These are phyloP conservation scores for Zaprionus ghesquierei DNA, from an alignment of 1,140 invertebrate species.

Conservation along the genomic window DNA sequence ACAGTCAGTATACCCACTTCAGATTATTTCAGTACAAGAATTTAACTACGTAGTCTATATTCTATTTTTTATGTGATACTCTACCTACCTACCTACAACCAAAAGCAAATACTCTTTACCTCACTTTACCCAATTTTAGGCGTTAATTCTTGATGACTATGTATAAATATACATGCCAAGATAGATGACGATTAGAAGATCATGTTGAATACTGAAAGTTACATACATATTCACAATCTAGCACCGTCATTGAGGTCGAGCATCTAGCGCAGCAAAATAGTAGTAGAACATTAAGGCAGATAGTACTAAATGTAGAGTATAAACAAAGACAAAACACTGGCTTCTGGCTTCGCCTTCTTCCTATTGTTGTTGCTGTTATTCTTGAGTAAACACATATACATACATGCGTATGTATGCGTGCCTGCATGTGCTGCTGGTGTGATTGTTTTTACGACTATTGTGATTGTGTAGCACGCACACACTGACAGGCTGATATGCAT, in stretches of 20 bases:
- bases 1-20: background rate
- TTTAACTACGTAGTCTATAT: background rate
- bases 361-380: conserved; percentile 21
- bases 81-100: background rate
- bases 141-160: background rate
- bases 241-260: background rate
- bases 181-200: background rate
- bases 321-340: conserved; percentile 29
- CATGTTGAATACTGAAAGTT: background rate
- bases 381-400: background rate
- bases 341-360: conserved; percentile 14
- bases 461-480: background rate
- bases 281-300: background rate
- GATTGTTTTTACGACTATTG: conserved; percentile 12
- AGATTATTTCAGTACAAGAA: background rate
- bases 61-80: background rate
- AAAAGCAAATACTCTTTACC: background rate
- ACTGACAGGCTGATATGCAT: background rate
- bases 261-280: conserved; percentile 2
- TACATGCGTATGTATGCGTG: background rate
- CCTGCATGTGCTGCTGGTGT: background rate
- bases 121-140: background rate
- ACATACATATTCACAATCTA: background rate
- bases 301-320: conserved; percentile 22
- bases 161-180: background rate